phyloP scores from a whole-genome alignment of 2,888 invertebrate genomes.

The Gari tellinella region DNA sequence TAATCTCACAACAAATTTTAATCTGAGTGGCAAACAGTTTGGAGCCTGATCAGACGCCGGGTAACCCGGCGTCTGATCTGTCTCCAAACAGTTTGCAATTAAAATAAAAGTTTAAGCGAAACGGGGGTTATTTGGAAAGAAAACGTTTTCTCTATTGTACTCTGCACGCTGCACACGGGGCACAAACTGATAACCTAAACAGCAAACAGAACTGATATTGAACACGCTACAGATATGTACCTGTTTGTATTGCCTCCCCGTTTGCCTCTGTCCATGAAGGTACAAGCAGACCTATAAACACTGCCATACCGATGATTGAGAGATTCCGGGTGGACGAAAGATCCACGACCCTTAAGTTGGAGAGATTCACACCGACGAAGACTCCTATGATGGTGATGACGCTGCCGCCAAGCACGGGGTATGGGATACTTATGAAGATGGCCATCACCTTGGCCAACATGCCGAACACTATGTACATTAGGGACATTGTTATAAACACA shows the following conservation, averaged over 20 bases:
- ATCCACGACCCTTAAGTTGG: conserved; percentile 83
- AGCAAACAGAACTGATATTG: too few relatives aligned
- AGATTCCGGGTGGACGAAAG: conserved; percentile 91
- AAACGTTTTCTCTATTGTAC: too few relatives aligned
- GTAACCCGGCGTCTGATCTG: too few relatives aligned
- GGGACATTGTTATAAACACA: conserved; percentile 43
- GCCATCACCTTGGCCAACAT: conserved; percentile 46
- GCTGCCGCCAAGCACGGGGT: conserved; percentile 50
- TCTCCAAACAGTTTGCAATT: too few relatives aligned
- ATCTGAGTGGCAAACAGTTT: too few relatives aligned
- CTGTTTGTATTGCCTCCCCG: conserved; percentile 64
- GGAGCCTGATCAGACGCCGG: too few relatives aligned
- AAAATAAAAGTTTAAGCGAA: too few relatives aligned
- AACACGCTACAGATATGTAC: conserved; percentile 26
- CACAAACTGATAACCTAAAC: too few relatives aligned
- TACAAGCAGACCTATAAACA: conserved; percentile 91
- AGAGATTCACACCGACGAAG: conserved; percentile 54
- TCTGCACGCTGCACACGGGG: too few relatives aligned
- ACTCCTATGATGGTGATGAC: conserved; percentile 51
- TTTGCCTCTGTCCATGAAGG: conserved; percentile 67
- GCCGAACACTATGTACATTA: conserved; percentile 46
- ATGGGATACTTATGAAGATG: conserved; percentile 50
- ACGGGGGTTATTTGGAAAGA: too few relatives aligned
- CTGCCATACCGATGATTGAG: conserved; percentile 90
- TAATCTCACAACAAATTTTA: too few relatives aligned